Evolutionary conservation across 2,797 vertebrate genomes (phyloP).

Genomic region (Sebastes baramenuke): DNA sequence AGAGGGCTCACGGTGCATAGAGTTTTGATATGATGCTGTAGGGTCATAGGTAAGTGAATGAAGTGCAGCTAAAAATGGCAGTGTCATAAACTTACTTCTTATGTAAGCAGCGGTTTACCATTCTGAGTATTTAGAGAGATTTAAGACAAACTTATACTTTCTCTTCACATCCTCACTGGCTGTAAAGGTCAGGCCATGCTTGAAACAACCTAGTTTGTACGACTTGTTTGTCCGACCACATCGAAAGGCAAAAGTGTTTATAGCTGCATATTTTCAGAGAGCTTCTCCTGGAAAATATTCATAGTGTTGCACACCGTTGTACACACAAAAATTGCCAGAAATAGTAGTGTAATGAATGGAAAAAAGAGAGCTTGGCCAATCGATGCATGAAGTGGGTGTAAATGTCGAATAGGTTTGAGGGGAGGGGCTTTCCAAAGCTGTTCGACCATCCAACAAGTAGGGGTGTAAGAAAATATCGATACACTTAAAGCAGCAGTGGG

Average conservation of each 20-base stretch:
- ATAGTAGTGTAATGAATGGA: background rate
- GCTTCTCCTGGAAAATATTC: background rate
- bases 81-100: background rate
- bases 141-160: background rate
- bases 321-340: background rate
- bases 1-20: conserved; percentile 14
- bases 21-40: conserved; percentile 22
- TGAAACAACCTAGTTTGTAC: background rate
- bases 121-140: background rate
- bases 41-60: conserved; percentile 29
- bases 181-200: background rate
- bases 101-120: background rate
- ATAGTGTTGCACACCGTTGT: background rate
- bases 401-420: background rate
- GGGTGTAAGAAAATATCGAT: too few species aligned
- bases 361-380: background rate
- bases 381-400: background rate
- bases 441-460: background rate
- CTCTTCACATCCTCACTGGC: background rate
- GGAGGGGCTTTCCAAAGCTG: background rate
- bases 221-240: background rate
- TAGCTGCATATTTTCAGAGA: background rate
- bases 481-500: too few species aligned
- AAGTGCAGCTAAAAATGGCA: conserved; percentile 5
- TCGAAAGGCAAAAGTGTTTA: background rate